Evolutionary conservation across 2,113 vertebrate genomes (phyloP).

Genomic region (Macrotis lagotis): DNA sequence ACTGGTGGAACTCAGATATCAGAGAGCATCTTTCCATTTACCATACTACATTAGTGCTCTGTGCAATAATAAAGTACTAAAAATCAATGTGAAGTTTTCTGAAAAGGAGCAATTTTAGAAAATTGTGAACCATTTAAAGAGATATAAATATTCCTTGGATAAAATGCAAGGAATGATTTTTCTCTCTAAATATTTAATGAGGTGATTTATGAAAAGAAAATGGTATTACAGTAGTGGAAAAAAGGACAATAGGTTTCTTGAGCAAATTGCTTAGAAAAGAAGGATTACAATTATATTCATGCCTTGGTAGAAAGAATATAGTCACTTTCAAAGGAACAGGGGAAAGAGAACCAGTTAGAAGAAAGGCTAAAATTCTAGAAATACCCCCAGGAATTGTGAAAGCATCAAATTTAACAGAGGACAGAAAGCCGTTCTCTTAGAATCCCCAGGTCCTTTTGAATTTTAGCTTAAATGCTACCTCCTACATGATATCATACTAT

Average conservation of each 20-base stretch:
- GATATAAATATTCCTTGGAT: constrained; percentile 65
- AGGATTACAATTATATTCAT: background rate
- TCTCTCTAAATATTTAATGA: constrained; percentile 46
- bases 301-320: background rate
- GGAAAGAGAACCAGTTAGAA: constrained; percentile 50
- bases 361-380: constrained; percentile 32
- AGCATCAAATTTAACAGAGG: background rate
- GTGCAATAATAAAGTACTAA: constrained; percentile 27
- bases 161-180: constrained; percentile 73
- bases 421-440: too few species aligned
- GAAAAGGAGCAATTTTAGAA: constrained; percentile 65
- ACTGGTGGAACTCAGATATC: constrained; percentile 10
- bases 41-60: constrained; percentile 24
- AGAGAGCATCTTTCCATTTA: constrained; percentile 1
- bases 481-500: too few species aligned
- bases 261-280: constrained; percentile 57
- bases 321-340: constrained; percentile 9
- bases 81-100: constrained; percentile 55
- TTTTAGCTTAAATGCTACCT: too few species aligned
- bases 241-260: constrained; percentile 55
- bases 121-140: constrained; percentile 65
- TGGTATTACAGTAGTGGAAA: constrained; percentile 44
- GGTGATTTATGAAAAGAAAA: constrained; percentile 72
- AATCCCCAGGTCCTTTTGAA: too few species aligned
- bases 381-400: constrained; percentile 19